Conservation (phyloP, 2,113 vertebrate species). For the Larimichthys crocea region DNA sequence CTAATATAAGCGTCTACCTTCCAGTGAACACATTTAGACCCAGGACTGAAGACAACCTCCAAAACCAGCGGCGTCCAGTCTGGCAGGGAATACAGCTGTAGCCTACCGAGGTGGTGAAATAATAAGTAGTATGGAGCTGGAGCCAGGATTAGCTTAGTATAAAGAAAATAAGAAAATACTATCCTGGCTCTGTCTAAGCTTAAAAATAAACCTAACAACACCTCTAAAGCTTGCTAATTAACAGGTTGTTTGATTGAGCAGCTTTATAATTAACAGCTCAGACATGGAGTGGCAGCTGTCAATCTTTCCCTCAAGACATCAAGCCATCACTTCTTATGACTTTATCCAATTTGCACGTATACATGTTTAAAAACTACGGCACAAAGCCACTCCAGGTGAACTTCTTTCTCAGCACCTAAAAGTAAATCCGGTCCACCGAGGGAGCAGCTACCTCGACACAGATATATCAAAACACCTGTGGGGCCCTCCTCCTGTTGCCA, state of each 20-base stretch:
- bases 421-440: conserved; percentile 29
- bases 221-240: not conserved
- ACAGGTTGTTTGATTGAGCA: not conserved
- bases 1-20: no score
- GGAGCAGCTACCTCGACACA: conserved; percentile 40
- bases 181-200: not conserved
- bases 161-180: not conserved
- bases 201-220: not conserved
- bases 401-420: conserved; percentile 31
- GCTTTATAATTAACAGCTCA: not conserved
- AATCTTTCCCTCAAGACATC: not conserved
- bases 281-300: not conserved
- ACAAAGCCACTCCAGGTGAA: not conserved
- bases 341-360: not conserved
- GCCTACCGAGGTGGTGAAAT: no score
- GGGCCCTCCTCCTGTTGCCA: conserved; percentile 60
- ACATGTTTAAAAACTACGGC: not conserved
- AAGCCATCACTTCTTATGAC: not conserved
- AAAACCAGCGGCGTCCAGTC: no score
- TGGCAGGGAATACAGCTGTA: no score
- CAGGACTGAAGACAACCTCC: no score
- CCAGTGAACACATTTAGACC: no score
- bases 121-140: not conserved
- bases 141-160: not conserved
- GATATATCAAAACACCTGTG: conserved; percentile 59